Base-by-base conservation (phyloP, 1,140 invertebrate genomes). In the Zaprionus inermis region DNA sequence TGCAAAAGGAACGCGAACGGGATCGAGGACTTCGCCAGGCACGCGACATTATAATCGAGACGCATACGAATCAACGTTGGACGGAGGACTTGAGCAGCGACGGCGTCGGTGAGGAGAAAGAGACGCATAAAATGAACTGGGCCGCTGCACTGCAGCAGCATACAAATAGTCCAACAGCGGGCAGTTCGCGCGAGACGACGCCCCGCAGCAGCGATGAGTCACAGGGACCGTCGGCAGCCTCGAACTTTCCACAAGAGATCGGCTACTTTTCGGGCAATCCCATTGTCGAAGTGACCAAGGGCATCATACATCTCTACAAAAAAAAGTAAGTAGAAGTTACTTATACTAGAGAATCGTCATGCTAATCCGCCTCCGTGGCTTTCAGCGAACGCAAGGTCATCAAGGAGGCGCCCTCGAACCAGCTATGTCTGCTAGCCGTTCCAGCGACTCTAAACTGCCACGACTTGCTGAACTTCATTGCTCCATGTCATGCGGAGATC, bases 241-340 rank as follows among this genome's bases (percentile, higher is more conserved):
- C 71, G 2, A 91, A 92, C 78, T 93, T 92, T 78, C 94, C 76
- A 85, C 91, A 94, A 63, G 95, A 96, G 79, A 96, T 97, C n/a
- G 95, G 94, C 59, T 99, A 99, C 93, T 97, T 97, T 72, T 98
- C 96, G 90, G 99, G 99, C 2, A 99, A 99, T 94, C 98, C 98
- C 10, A 96, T 97, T 90, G 98, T 88, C 5, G 99, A 99, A 94
- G 95, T 98, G 32, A 98, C 97, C 0, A 98, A 98, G 92, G 99
- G 99, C 52, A 96, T 99, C 54, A 93, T 99, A 22, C 98, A 99
- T 94, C 93, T 99, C 1, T 99, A 98, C 92, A 99, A 99, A 93
- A 98, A 99, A 93, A 98, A 98, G 96, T 97, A 93, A 92, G 94
- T 90, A 36, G 0, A 44, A 16, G 16, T 6, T 9, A 44, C 6